Evolutionary conservation across 2,113 vertebrate species (phyloP).

Genomic region (Charina bottae): DNA sequence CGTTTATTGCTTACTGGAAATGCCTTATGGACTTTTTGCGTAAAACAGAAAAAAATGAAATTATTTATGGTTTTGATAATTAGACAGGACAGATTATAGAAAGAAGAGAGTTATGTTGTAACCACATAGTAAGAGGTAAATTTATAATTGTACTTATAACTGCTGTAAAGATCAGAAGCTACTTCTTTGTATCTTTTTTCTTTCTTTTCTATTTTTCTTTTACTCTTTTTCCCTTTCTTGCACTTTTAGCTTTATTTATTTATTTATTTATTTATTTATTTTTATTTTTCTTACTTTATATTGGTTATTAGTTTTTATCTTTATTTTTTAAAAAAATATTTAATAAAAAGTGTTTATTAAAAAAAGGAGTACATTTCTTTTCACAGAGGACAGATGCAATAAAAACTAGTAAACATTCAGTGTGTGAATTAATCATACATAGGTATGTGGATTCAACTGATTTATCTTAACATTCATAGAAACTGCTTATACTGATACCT

Average conservation of each 20-base stretch:
- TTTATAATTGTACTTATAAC: background rate
- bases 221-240: background rate
- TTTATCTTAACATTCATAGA: background rate
- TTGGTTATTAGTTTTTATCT: background rate
- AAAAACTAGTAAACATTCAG: background rate
- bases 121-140: background rate
- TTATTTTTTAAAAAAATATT: too few species aligned
- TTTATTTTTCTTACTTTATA: background rate
- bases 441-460: background rate
- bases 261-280: background rate
- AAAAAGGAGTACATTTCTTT: background rate
- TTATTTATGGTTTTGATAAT: too few species aligned
- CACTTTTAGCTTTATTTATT: background rate
- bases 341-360: too few species aligned
- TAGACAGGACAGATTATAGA: too few species aligned
- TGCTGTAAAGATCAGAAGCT: background rate
- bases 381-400: background rate
- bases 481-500: background rate
- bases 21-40: too few species aligned
- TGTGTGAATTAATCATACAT: slow-evolving; percentile 10
- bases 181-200: background rate
- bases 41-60: too few species aligned
- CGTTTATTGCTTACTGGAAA: too few species aligned
- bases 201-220: too few species aligned
- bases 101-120: too few species aligned